phyloP scores from a whole-genome alignment of 2,113 vertebrate species.

The crab-eating macaque (Macaca fascicularis) region DNA sequence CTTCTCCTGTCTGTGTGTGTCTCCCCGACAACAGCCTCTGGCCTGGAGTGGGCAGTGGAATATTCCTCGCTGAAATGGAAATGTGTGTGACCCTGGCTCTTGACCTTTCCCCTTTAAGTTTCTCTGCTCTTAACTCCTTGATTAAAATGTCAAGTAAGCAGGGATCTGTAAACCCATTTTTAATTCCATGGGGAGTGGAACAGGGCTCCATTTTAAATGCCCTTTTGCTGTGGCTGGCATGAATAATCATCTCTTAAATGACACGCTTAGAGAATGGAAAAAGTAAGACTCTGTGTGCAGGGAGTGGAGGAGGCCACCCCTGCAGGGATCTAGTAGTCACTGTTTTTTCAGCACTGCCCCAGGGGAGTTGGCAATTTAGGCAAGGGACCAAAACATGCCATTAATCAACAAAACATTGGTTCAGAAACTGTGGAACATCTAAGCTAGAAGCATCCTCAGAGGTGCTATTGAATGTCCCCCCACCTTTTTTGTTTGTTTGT shows the following conservation, averaged over 20 bases:
- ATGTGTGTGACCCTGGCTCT: background rate
- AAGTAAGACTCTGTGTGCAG: background rate
- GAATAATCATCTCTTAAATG: background rate
- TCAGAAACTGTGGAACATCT: background rate
- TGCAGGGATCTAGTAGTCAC: background rate
- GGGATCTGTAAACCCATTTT: background rate
- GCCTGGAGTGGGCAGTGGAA: background rate
- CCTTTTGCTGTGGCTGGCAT: background rate
- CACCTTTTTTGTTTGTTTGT: background rate
- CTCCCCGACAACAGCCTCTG: background rate
- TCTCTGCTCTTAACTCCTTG: background rate
- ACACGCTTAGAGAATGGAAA: background rate
- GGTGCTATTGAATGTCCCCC: background rate
- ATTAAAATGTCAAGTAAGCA: slow-evolving; percentile 50
- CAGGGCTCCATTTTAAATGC: background rate
- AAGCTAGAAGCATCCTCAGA: background rate
- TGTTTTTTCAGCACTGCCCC: background rate
- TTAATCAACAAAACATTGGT: background rate
- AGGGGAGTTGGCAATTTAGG: background rate
- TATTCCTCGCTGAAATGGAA: background rate
- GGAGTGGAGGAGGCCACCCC: background rate
- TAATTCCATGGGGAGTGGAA: background rate
- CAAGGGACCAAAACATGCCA: background rate
- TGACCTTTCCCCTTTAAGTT: background rate
- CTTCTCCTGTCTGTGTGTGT: background rate